Evolutionary conservation across 1,140 invertebrate species (phyloP).

Genomic region (Planococcus citri): DNA sequence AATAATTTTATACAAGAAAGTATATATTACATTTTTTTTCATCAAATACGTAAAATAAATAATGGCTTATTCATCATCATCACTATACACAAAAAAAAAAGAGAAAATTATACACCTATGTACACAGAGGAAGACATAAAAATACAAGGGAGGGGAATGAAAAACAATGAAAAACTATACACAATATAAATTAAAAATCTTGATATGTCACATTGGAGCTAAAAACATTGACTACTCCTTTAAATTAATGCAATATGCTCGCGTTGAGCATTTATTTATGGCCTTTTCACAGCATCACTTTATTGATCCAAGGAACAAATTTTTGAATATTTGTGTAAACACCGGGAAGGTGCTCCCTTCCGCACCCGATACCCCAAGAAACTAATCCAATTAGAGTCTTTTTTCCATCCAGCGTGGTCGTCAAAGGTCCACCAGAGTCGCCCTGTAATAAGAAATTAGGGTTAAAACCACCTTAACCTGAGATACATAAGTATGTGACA

Average conservation of each 20-base stretch:
- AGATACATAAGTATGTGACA: neutral
- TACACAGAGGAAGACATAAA: neutral
- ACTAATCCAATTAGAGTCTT: constrained; percentile 75
- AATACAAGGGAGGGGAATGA: neutral
- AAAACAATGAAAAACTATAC: constrained; percentile 7
- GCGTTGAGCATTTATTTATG: neutral
- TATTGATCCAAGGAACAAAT: constrained; percentile 84
- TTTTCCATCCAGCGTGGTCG: constrained; percentile 63
- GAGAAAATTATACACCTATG: neutral
- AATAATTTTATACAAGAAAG: constrained; percentile 1
- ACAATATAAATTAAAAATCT: constrained; percentile 3
- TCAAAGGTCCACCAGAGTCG: constrained; percentile 71
- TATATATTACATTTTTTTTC: constrained; percentile 11
- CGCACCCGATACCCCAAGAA: constrained; percentile 83
- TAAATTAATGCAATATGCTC: neutral
- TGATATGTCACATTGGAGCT: neutral
- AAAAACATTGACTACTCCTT: neutral
- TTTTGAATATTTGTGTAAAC: constrained; percentile 85
- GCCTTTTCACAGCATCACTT: constrained; percentile 42
- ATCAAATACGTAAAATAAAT: constrained; percentile 1
- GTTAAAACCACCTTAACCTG: neutral
- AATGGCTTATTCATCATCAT: constrained; percentile 17
- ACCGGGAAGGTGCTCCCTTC: constrained; percentile 73
- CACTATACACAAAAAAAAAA: neutral
- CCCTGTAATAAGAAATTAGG: constrained; percentile 40